Base-by-base conservation (phyloP, 2,888 invertebrate genomes). In the Zaprionus lineosus region DNA sequence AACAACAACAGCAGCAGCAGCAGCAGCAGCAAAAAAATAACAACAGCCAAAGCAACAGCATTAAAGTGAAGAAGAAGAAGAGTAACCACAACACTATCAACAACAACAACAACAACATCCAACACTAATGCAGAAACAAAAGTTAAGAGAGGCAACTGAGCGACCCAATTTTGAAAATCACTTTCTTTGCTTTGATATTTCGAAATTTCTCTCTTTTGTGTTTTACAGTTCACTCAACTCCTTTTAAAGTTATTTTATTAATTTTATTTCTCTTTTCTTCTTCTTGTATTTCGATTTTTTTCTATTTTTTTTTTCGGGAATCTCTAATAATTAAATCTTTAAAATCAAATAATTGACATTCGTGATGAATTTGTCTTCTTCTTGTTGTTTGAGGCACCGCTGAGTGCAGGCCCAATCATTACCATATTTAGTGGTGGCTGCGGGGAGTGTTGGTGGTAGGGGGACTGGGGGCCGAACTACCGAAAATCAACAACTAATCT, bases 191-290 rank as follows among this genome's bases (percentile, higher is more conserved):
- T 74, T 60, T 57, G 50, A 59, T 52, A 21, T 33, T 39, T 51
- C 11, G 24, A 37, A 73, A 31, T 70, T 70, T 73, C 74, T 56
- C 74, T 52, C 29, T 31, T 50, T 58, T 58, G 31, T 67, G 39
- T 29, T 55, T 50, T 19, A 55, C 57, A 56, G 84, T 83, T 84
- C 84, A 81, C 2, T 84, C 66, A 76, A 76, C 73, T 73, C 24
- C n/a, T n/a, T n/a, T n/a, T n/a, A n/a, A n/a, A n/a, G n/a, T n/a
- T n/a, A n/a, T n/a, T n/a, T n/a, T n/a, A n/a, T n/a, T n/a, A n/a
- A n/a, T n/a, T n/a, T n/a, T n/a, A n/a, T n/a, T n/a, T 77, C 82
- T 84, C 84, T 78, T 84, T 78, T 84, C 84, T 78, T 65, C 60
- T 57, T 74, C 58, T 57, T 46, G 58, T 52, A 21, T 33, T 39